These are phyloP conservation scores for Morpho deidamia DNA, from an alignment of 2,888 invertebrate species.

Conservation along the genomic window DNA sequence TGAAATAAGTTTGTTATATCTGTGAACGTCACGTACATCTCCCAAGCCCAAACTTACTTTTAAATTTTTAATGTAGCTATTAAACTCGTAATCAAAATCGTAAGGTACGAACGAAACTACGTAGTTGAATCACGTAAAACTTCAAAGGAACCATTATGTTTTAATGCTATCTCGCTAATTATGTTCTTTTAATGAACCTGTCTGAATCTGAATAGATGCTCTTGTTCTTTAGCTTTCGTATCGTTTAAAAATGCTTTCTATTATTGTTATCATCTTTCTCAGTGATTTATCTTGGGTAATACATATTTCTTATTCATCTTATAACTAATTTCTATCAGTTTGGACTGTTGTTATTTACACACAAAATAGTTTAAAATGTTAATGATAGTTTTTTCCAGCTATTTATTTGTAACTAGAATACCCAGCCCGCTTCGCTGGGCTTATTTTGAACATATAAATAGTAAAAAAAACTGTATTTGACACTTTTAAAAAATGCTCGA, in stretches of 20 bases:
- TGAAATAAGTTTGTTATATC: too few species aligned
- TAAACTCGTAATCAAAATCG: constrained; percentile 2
- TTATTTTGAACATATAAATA: too few species aligned
- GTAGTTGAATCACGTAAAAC: constrained; percentile 38
- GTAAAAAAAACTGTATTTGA: too few species aligned
- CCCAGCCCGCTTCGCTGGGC: too few species aligned
- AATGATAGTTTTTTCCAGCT: too few species aligned
- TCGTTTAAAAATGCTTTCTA: constrained; percentile 19
- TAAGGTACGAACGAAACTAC: neutral
- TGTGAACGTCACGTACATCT: constrained; percentile 13
- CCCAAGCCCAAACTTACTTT: constrained; percentile 14
- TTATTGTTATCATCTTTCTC: neutral
- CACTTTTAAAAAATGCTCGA: too few species aligned
- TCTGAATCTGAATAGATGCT: constrained; percentile 24
- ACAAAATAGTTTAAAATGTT: neutral
- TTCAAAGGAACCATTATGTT: constrained; percentile 41
- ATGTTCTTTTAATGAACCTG: constrained; percentile 39
- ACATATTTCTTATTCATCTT: neutral
- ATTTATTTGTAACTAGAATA: too few species aligned
- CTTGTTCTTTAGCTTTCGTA: constrained; percentile 28
- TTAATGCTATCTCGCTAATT: constrained; percentile 42
- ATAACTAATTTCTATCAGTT: neutral
- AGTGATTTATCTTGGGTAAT: neutral
- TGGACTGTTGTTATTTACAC: neutral
- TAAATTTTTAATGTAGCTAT: constrained; percentile 12